Evolutionary conservation across 2,113 vertebrate species (phyloP).

Genomic region (Elephantulus edwardii): DNA sequence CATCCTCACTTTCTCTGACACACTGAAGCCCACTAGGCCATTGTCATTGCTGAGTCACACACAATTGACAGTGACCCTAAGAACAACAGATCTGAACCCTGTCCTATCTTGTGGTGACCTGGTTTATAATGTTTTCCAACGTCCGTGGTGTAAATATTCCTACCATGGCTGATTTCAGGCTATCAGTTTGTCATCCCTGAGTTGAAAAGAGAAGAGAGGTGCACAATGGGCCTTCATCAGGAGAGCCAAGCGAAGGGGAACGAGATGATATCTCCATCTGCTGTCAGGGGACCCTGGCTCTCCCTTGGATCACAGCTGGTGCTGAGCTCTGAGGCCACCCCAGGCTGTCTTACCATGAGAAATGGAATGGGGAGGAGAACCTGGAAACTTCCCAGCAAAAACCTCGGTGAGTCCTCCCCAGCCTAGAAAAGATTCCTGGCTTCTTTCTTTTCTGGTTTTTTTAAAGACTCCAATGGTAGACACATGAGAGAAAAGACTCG

Average conservation of each 20-base stretch:
- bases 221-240: not conserved
- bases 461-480: slow-evolving; percentile 21
- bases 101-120: no score
- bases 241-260: not conserved
- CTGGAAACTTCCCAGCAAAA: not conserved
- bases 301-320: not conserved
- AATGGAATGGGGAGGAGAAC: not conserved
- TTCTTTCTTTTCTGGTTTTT: slow-evolving; percentile 3
- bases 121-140: not conserved
- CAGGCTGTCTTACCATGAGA: not conserved
- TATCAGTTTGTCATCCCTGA: not conserved
- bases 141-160: slow-evolving; percentile 24
- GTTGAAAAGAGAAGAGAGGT: not conserved
- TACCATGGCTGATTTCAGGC: not conserved
- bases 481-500: not conserved
- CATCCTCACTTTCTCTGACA: no score
- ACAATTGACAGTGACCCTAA: no score
- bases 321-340: not conserved
- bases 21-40: no score
- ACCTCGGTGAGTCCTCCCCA: not conserved
- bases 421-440: not conserved
- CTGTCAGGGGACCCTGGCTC: not conserved
- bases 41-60: no score
- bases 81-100: no score
- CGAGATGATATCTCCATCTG: accelerated